A percentile compares a stretch with the other conserved stretches of the same genome.
Conservation (phyloP, 1,140 invertebrate species). For the Psix sp. region DNA sequence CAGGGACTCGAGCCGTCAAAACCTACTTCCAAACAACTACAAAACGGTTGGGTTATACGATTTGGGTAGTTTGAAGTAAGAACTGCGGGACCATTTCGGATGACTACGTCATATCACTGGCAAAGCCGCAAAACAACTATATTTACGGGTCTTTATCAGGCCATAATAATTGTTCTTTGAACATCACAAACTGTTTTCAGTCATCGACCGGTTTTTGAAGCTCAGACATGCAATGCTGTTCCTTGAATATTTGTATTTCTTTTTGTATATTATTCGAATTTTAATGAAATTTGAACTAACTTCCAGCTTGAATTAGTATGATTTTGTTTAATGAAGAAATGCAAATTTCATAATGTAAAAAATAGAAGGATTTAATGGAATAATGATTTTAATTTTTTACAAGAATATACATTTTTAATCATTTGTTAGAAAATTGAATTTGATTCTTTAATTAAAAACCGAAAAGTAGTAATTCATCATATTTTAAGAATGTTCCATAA, state of each 20-base stretch:
- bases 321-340: too few relatives aligned
- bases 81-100: conserved; percentile 60
- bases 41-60: not conserved
- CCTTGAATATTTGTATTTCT: not conserved
- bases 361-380: too few relatives aligned
- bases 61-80: conserved; percentile 22
- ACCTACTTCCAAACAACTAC: conserved; percentile 46
- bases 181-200: conserved; percentile 15
- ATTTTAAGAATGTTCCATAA: not conserved
- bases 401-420: too few relatives aligned
- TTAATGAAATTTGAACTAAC: conserved; percentile 11
- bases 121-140: conserved; percentile 61
- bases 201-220: conserved; percentile 37
- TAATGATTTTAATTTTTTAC: too few relatives aligned
- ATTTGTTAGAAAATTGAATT: too few relatives aligned
- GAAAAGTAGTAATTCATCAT: too few relatives aligned
- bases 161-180: conserved; percentile 15
- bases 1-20: conserved; percentile 34
- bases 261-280: not conserved
- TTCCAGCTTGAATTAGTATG: too few relatives aligned
- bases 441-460: too few relatives aligned
- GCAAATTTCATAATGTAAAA: too few relatives aligned
- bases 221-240: conserved; percentile 50
- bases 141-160: conserved; percentile 39
- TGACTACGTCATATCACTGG: conserved; percentile 55